Percentiles rank a stretch among this genome's conserved stretches.
phyloP scores from a whole-genome alignment of 2,797 vertebrate genomes.

The Alosa sapidissima region DNA sequence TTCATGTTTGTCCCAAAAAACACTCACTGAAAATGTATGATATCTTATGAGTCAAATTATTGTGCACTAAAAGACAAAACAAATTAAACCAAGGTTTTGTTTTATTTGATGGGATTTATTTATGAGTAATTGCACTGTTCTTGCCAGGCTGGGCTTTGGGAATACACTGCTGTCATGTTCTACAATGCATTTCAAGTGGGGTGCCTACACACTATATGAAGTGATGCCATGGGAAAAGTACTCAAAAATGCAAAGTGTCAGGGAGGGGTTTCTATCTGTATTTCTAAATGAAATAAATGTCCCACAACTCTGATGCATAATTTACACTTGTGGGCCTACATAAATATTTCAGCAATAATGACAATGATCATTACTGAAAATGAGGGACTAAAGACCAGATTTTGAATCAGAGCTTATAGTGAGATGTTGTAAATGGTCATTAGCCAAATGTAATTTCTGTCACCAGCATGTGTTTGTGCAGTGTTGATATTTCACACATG shows the following conservation, averaged over 20 bases:
- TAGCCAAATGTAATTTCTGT: neutral
- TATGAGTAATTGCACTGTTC: slow-evolving; percentile 45
- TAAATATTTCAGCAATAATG: slow-evolving; percentile 45
- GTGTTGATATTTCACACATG: neutral
- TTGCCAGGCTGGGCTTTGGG: slow-evolving; percentile 41
- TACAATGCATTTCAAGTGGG: slow-evolving; percentile 42
- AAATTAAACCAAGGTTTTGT: slow-evolving; percentile 35
- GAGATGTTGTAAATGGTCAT: slow-evolving; percentile 26
- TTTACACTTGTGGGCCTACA: slow-evolving; percentile 37
- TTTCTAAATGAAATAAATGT: slow-evolving; percentile 50
- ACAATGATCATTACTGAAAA: slow-evolving; percentile 17
- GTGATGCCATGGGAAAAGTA: slow-evolving; percentile 26
- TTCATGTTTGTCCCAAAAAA: neutral
- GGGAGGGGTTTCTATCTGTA: slow-evolving; percentile 49
- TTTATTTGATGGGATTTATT: slow-evolving; percentile 47
- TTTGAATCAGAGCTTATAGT: slow-evolving; percentile 26
- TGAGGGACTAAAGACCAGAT: slow-evolving; percentile 23
- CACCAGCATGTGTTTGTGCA: neutral
- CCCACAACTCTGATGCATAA: slow-evolving; percentile 43
- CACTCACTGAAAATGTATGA: neutral
- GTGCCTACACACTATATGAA: neutral
- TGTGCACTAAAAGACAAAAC: neutral
- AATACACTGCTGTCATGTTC: slow-evolving; percentile 54
- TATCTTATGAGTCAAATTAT: neutral
- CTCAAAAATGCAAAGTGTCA: slow-evolving; percentile 45